phyloP scores from a whole-genome alignment of 2,113 vertebrate genomes.

The Antechinus flavipes region DNA sequence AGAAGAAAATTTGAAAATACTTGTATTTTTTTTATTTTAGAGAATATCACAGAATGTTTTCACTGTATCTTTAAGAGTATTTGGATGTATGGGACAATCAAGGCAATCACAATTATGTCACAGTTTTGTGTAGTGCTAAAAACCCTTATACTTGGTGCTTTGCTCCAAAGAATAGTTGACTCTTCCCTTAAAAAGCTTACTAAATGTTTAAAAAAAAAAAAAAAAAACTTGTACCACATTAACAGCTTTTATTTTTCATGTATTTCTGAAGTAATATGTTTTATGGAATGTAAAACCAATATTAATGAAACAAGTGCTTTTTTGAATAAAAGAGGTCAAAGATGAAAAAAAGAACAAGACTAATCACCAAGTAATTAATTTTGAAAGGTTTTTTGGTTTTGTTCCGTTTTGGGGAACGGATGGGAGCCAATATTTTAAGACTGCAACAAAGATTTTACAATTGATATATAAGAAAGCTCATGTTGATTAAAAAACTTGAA shows the following conservation, averaged over 20 bases:
- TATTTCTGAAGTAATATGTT: slow-evolving; percentile 55
- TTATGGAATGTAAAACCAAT: slow-evolving; percentile 71
- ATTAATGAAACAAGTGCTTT: slow-evolving; percentile 55
- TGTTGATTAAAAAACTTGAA: too few relatives aligned
- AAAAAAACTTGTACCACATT: slow-evolving; percentile 77
- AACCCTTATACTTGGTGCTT: slow-evolving; percentile 68
- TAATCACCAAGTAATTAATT: too few relatives aligned
- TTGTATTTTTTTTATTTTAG: slow-evolving; percentile 77
- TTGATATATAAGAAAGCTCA: too few relatives aligned
- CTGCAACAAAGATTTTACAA: too few relatives aligned
- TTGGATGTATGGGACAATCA: slow-evolving; percentile 47
- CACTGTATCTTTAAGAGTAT: slow-evolving; percentile 33
- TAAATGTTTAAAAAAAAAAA: slow-evolving; percentile 37
- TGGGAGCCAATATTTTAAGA: too few relatives aligned
- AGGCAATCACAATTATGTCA: slow-evolving; percentile 48
- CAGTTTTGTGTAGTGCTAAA: slow-evolving; percentile 56
- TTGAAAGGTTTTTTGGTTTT: too few relatives aligned
- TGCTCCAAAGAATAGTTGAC: slow-evolving; percentile 72
- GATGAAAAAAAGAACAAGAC: slow-evolving; percentile 41
- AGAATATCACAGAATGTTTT: slow-evolving; percentile 70
- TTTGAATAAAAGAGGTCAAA: slow-evolving; percentile 78
- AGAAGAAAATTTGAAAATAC: slow-evolving; percentile 71
- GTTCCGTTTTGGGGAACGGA: too few relatives aligned
- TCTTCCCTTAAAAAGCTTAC: slow-evolving; percentile 71
- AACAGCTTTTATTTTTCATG: slow-evolving; percentile 78